Evolutionary conservation across 2,797 vertebrate species (phyloP).

Genomic region (Tamandua tetradactyla): DNA sequence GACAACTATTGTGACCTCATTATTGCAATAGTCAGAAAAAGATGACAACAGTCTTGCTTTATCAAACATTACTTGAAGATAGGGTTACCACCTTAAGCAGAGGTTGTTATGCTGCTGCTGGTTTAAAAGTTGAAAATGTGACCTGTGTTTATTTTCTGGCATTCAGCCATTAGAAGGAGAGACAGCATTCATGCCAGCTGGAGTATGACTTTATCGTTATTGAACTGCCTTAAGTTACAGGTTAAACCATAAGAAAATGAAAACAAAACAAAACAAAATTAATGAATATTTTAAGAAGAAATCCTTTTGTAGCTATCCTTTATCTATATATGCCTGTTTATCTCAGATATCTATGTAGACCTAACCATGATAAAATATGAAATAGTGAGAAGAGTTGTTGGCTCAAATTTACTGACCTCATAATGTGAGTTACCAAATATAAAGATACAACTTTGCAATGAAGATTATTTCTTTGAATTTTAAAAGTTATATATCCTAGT

Average conservation of each 20-base stretch:
- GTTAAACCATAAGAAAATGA: neutral
- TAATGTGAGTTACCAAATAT: neutral
- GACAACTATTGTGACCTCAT: constrained; percentile 9
- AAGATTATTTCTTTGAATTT: neutral
- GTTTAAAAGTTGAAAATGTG: neutral
- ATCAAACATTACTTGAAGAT: neutral
- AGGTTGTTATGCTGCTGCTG: neutral
- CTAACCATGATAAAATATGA: neutral
- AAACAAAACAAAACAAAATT: too few relatives aligned
- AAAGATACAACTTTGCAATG: neutral
- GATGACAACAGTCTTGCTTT: constrained; percentile 45
- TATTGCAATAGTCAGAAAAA: constrained; percentile 32
- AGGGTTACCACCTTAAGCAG: neutral
- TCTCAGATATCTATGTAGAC: neutral
- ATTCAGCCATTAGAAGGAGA: neutral
- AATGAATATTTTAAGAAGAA: neutral
- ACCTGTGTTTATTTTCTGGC: neutral
- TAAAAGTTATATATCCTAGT: neutral
- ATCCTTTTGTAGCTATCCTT: neutral
- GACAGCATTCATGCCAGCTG: neutral
- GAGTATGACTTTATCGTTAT: neutral
- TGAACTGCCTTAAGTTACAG: neutral
- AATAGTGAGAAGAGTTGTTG: neutral
- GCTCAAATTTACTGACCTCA: neutral
- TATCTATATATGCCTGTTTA: neutral